Percentiles rank a stretch among this genome's conserved stretches.
These are phyloP conservation scores for Parazoanthus darwini DNA, from an alignment of 92 coral and sea anemone genomes.

Conservation along the genomic window DNA sequence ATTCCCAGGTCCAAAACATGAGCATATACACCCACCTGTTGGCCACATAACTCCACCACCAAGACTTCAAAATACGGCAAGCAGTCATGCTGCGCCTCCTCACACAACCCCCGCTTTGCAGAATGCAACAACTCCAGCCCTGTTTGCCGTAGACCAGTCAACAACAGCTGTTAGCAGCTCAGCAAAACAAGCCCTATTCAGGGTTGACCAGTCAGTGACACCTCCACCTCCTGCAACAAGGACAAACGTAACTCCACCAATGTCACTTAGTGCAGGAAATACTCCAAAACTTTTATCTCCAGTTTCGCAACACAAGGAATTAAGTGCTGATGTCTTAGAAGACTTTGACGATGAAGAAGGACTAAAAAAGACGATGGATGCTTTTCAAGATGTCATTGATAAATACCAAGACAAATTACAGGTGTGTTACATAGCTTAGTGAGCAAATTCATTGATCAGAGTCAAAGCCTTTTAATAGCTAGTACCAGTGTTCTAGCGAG, in stretches of 20 bases:
- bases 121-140: constrained; percentile 31
- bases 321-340: constrained; percentile 49
- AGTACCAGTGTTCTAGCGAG: too few relatives aligned
- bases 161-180: constrained; percentile 40
- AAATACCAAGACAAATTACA: constrained; percentile 67
- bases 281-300: constrained; percentile 94
- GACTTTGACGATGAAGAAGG: constrained; percentile 80
- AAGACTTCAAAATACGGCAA: constrained; percentile 37
- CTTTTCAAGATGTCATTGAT: constrained; percentile 89
- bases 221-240: constrained; percentile 60
- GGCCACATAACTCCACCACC: constrained; percentile 57
- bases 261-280: constrained; percentile 74
- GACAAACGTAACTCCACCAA: constrained; percentile 45
- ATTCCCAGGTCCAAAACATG: constrained; percentile 13
- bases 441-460: too few relatives aligned
- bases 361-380: constrained; percentile 89
- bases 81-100: constrained; percentile 51
- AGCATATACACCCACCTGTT: constrained; percentile 37
- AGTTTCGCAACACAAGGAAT: constrained; percentile 49
- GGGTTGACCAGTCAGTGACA: constrained; percentile 53
- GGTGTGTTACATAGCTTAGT: constrained; percentile 36
- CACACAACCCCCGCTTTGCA: constrained; percentile 46
- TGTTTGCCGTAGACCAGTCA: constrained; percentile 43
- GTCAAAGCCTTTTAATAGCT: too few relatives aligned
- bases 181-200: constrained; percentile 9